A percentile compares a stretch with the other conserved stretches of the same genome.
These are phyloP conservation scores for Cecidostiba fungosa DNA, from an alignment of 2,888 invertebrate genomes.

Conservation along the genomic window DNA sequence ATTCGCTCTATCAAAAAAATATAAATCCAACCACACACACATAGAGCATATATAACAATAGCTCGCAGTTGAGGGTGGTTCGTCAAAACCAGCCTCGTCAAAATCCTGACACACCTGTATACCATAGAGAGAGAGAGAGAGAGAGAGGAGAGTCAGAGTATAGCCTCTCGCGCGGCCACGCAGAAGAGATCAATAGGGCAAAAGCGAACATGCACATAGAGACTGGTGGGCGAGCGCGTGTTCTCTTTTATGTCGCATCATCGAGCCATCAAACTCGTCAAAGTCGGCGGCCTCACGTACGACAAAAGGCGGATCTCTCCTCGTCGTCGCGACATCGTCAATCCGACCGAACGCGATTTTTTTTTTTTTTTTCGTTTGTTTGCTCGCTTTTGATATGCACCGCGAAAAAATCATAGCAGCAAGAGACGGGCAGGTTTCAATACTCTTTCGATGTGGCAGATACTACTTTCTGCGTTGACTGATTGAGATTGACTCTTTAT, in stretches of 20 bases:
- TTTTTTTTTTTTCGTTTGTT: neutral
- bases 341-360: neutral
- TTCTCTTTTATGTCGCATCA: constrained; percentile 57
- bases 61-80: neutral
- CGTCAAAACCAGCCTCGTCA: constrained; percentile 62
- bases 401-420: constrained; percentile 36
- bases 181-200: constrained; percentile 10
- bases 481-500: constrained; percentile 49
- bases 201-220: neutral
- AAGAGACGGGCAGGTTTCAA: constrained; percentile 54
- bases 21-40: neutral
- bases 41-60: neutral
- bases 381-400: constrained; percentile 31
- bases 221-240: neutral
- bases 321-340: constrained; percentile 57
- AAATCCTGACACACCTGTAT: constrained; percentile 47
- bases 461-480: constrained; percentile 5
- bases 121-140: neutral
- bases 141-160: neutral
- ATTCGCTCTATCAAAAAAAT: neutral
- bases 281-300: constrained; percentile 41
- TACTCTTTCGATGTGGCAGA: constrained; percentile 8
- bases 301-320: constrained; percentile 50
- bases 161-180: neutral
- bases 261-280: constrained; percentile 59